Conservation (phyloP, 2,888 invertebrate species). For the Brachyopa scutellaris region DNA sequence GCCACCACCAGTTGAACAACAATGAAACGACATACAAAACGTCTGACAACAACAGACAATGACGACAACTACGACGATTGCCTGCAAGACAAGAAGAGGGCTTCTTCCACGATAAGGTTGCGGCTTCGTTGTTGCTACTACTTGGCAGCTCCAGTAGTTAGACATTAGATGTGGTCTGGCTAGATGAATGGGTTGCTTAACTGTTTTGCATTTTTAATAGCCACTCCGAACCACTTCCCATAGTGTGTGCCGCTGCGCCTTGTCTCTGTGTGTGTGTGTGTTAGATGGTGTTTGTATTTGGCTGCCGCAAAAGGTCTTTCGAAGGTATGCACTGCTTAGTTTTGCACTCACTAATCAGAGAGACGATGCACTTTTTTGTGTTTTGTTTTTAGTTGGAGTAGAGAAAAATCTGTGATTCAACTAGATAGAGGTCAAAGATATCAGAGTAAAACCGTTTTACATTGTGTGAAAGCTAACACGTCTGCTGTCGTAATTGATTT, state of each 20-base stretch:
- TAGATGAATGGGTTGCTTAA: conserved; percentile 70
- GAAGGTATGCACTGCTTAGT: conserved; percentile 40
- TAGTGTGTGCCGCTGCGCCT: conserved; percentile 1
- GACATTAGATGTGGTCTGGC: conserved; percentile 63
- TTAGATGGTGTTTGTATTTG: conserved; percentile 41
- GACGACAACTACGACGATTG: conserved; percentile 50
- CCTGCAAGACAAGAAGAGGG: conserved; percentile 66
- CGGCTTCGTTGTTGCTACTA: conserved; percentile 19
- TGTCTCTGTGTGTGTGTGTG: conserved; percentile 7
- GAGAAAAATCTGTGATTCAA: not conserved
- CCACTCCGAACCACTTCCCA: conserved; percentile 61
- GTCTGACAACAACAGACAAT: conserved; percentile 52
- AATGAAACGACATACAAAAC: conserved; percentile 60
- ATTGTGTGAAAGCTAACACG: not conserved
- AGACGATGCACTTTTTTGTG: conserved; percentile 35
- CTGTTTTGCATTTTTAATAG: conserved; percentile 71
- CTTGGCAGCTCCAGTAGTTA: conserved; percentile 36
- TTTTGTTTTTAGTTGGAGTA: conserved; percentile 1
- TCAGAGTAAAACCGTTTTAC: not conserved
- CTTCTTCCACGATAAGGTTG: conserved; percentile 65
- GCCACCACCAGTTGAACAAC: conserved; percentile 61
- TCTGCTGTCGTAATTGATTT: conserved; percentile 28
- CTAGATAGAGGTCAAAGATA: conserved; percentile 15
- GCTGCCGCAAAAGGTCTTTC: conserved; percentile 40
- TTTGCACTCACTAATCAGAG: conserved; percentile 27